Percentiles rank a stretch among this genome's conserved stretches.
Evolutionary conservation across 2,113 vertebrate genomes (phyloP).

Genomic region (Gavialis gangeticus): DNA sequence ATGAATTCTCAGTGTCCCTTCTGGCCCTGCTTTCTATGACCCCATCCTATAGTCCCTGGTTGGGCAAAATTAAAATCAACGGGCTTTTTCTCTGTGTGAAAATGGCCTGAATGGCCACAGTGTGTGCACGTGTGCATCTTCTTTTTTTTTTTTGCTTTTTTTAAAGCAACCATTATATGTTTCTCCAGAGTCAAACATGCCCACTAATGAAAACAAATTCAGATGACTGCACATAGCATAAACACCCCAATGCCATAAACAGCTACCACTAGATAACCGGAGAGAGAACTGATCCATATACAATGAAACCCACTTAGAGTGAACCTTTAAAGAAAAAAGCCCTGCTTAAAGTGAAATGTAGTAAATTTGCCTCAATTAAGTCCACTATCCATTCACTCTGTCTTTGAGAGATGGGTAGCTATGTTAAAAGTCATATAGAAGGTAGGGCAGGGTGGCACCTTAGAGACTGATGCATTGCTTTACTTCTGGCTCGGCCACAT

Average conservation of each 20-base stretch:
- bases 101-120: not conserved
- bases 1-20: too few species aligned
- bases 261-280: not conserved
- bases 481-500: not conserved
- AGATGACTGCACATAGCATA: not conserved
- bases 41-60: not conserved
- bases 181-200: rapidly evolving
- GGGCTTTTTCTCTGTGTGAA: not conserved
- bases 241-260: not conserved
- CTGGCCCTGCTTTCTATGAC: too few species aligned
- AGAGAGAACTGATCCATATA: not conserved
- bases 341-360: not conserved
- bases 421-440: too few species aligned
- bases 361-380: not conserved
- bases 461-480: not conserved
- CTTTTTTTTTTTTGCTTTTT: too few species aligned
- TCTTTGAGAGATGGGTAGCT: too few species aligned
- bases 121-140: not conserved
- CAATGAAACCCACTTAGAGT: not conserved
- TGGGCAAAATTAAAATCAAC: not conserved
- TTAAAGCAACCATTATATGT: not conserved
- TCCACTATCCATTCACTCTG: not conserved
- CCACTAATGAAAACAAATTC: not conserved
- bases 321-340: not conserved
- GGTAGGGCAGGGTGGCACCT: too few species aligned